phyloP scores from a whole-genome alignment of 2,888 invertebrate species.

The Acleris sparsana region DNA sequence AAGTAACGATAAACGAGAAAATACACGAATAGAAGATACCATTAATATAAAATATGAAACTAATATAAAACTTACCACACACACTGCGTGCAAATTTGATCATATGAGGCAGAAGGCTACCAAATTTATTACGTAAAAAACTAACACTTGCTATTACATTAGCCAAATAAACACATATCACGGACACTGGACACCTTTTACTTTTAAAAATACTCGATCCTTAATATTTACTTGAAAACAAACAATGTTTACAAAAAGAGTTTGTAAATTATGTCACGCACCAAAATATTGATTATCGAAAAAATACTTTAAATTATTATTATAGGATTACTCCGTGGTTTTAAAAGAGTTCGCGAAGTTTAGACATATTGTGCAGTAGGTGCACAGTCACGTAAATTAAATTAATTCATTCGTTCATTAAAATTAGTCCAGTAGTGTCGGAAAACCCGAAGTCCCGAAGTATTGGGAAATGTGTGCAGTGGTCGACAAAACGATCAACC shows the following conservation, averaged over 20 bases:
- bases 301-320: constrained; percentile 24
- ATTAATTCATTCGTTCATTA: constrained; percentile 13
- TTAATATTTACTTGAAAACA: constrained; percentile 2
- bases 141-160: constrained; percentile 5
- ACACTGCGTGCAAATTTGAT: constrained; percentile 1
- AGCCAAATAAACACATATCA: constrained; percentile 11
- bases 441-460: constrained; percentile 23
- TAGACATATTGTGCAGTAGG: constrained; percentile 7
- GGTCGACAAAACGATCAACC: constrained; percentile 22
- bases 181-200: background rate
- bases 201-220: constrained; percentile 1
- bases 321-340: background rate
- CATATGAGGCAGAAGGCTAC: constrained; percentile 7
- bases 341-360: constrained; percentile 4
- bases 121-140: constrained; percentile 32
- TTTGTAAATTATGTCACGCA: constrained; percentile 17
- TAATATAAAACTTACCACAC: constrained; percentile 22
- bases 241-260: constrained; percentile 7
- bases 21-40: background rate
- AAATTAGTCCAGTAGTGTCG: constrained; percentile 13
- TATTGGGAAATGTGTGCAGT: constrained; percentile 26
- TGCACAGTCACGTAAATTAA: constrained; percentile 24
- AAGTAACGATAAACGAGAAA: too few relatives aligned
- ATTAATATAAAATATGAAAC: background rate
- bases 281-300: constrained; percentile 34